Conservation (phyloP, 2,888 invertebrate genomes). For the Melanostoma mellinum region DNA sequence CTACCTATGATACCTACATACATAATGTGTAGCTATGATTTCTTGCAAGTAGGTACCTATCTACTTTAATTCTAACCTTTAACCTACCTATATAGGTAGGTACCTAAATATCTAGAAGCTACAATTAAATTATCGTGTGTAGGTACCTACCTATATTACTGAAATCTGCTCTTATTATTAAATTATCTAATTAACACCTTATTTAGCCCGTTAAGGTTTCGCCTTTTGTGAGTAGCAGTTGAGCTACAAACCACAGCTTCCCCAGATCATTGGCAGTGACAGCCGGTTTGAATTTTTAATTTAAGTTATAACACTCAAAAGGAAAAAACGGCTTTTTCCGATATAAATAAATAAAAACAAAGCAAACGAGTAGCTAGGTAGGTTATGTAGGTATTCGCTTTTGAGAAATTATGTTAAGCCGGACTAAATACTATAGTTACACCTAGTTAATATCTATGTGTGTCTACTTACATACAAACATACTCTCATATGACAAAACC, state of each 20-base stretch:
- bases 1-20: no score
- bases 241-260: background rate
- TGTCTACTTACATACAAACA: background rate
- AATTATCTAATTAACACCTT: conserved; percentile 11
- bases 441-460: background rate
- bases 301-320: conserved; percentile 13
- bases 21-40: no score
- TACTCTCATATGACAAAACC: background rate
- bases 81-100: no score
- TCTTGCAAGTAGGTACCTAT: no score
- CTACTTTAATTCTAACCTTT: no score
- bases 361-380: background rate
- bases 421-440: conserved; percentile 7
- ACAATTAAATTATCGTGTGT: background rate
- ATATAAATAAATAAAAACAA: conserved; percentile 38
- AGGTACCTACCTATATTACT: background rate
- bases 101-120: no score
- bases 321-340: conserved; percentile 53
- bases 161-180: background rate
- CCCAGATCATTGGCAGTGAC: conserved; percentile 42
- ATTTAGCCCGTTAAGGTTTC: conserved; percentile 11
- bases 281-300: conserved; percentile 32
- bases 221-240: background rate
- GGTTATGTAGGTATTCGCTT: background rate
- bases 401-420: conserved; percentile 17